These are phyloP conservation scores for Bombyx mori DNA, from an alignment of 1,140 invertebrate genomes.

Conservation along the genomic window ASM3026992v2 NC_085110.1:6509001-6509500, in stretches of 20 bases:
- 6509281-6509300: constrained; percentile 43
- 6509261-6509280: constrained; percentile 13
- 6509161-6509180: background rate
- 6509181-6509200: background rate
- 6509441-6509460: background rate
- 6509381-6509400: constrained; percentile 41
- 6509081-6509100: too few relatives aligned
- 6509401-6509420: constrained; percentile 38
- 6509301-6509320: constrained; percentile 54
- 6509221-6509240: background rate
- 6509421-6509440: background rate
- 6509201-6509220: background rate
- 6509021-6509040: too few relatives aligned
- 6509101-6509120: too few relatives aligned
- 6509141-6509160: too few relatives aligned
- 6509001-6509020: background rate
- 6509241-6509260: background rate
- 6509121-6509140: too few relatives aligned
- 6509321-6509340: constrained; percentile 46
- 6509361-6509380: constrained; percentile 44
- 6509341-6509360: constrained; percentile 47
- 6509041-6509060: too few relatives aligned
- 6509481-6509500: background rate
- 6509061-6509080: too few relatives aligned
- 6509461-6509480: background rate